These are phyloP conservation scores for Nannoperca australis DNA, from an alignment of 2,797 vertebrate species.

Conservation along the genomic window DNA sequence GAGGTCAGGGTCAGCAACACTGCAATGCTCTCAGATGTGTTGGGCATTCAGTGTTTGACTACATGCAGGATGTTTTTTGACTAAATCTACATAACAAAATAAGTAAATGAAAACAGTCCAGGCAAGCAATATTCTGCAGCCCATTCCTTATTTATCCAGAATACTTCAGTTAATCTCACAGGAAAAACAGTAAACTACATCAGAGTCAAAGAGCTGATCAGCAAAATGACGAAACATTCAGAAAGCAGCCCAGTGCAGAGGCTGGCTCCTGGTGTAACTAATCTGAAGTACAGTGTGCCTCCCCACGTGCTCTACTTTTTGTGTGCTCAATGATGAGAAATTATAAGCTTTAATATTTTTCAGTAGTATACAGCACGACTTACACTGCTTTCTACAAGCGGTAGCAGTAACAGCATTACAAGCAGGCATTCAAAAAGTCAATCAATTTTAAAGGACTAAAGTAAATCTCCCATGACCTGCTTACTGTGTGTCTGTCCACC, in stretches of 20 bases:
- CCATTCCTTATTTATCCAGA: slow-evolving; percentile 22
- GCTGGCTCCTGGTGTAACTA: slow-evolving; percentile 40
- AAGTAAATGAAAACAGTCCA: slow-evolving; percentile 25
- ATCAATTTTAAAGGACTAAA: slow-evolving; percentile 8
- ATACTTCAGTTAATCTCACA: slow-evolving; percentile 33
- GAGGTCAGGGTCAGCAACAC: neutral
- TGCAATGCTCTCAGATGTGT: neutral
- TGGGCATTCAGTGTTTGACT: slow-evolving; percentile 8
- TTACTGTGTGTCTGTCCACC: slow-evolving; percentile 4
- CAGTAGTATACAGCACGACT: neutral
- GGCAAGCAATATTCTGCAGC: slow-evolving; percentile 2
- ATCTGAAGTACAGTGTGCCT: slow-evolving; percentile 44
- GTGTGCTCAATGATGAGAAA: slow-evolving; percentile 52
- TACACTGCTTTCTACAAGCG: slow-evolving; percentile 2
- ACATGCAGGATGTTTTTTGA: slow-evolving; percentile 5
- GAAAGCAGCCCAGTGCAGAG: slow-evolving; percentile 60
- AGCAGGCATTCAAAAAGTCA: slow-evolving; percentile 4
- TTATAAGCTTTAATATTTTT: slow-evolving; percentile 11
- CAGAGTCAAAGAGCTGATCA: slow-evolving; percentile 71
- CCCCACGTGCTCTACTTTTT: neutral
- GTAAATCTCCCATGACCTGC: slow-evolving; percentile 20
- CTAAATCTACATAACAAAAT: slow-evolving; percentile 16
- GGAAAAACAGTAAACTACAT: slow-evolving; percentile 44
- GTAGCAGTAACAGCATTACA: too few species aligned
- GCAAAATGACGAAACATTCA: slow-evolving; percentile 78